Evolutionary conservation across 2,797 vertebrate species (phyloP).

Genomic region (Alca torda): DNA sequence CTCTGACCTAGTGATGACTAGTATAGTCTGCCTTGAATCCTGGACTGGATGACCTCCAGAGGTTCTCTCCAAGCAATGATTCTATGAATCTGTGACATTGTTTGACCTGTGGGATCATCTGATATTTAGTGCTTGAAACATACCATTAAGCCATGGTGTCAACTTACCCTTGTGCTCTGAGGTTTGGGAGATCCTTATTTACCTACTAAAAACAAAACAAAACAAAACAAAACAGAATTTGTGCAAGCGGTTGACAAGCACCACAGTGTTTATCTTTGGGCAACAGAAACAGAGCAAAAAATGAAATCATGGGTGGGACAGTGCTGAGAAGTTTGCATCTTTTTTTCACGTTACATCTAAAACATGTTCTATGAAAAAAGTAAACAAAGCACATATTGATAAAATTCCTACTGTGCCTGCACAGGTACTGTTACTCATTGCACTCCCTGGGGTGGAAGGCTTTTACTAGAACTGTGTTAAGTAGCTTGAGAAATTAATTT

Average conservation of each 20-base stretch:
- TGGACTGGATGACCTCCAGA: neutral
- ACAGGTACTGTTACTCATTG: conserved; percentile 59
- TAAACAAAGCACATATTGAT: neutral
- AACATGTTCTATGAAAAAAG: neutral
- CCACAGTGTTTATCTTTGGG: accelerated
- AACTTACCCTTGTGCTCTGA: neutral
- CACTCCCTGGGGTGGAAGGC: conserved; percentile 47
- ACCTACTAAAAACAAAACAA: neutral
- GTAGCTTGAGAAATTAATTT: conserved; percentile 79
- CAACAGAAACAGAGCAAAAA: neutral
- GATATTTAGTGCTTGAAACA: neutral
- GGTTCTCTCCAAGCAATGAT: neutral
- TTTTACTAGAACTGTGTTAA: conserved; percentile 74
- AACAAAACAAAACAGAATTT: accelerated
- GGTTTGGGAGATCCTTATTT: neutral
- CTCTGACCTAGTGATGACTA: neutral
- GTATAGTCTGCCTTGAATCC: neutral
- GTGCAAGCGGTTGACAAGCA: neutral
- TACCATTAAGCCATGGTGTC: neutral
- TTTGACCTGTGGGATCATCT: neutral
- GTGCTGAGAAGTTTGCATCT: neutral
- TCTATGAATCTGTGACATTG: neutral
- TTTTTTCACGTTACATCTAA: neutral
- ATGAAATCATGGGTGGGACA: neutral
- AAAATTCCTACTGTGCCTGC: neutral